Base-by-base conservation (phyloP, 2,888 invertebrate genomes). In the Lochmaea capreae region DNA sequence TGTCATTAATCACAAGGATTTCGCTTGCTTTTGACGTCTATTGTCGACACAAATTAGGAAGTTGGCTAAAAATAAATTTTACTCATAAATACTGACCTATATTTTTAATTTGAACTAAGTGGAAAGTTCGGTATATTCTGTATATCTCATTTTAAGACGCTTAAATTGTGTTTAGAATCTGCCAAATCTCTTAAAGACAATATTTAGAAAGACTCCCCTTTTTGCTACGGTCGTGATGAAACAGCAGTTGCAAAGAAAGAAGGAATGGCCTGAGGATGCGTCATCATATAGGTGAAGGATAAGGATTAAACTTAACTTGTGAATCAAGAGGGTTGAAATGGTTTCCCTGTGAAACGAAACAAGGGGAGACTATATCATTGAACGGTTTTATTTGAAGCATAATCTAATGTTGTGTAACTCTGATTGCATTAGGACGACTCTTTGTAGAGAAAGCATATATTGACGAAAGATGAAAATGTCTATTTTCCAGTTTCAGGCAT, bases 241-340 rank as follows among this genome's bases (percentile, higher is more conserved):
- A 39, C 39, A 71, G 70, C 74, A 71, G 54, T 67, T 68, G 62
- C 33, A 69, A 73, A 72, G 72, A 76, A 75, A 73, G 69, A 71
- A 74, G 75, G 74, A 76, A 75, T 75, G 69, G 76, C 78, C 78
- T 71, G 65, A 73, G 79, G 79, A 81, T 82, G 83, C 82, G 83
- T 83, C 82, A 82, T 75, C 75, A 74, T 83, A 80, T 83, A 82
- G 82, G 82, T 82, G 79, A 81, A 80, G 82, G 81, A 81, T 80
- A 78, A 79, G 81, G 82, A 83, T 83, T 83, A 82, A 81, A 82
- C 77, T 81, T 77, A 75, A 76, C 74, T 76, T 70, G 76, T 72
- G 80, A 80, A 81, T 78, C 80, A 81, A 80, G 81, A 81, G 81
- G 81, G 82, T 76, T 78, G 76, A 66, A 72, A 71, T 65, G 72